Evolutionary conservation across 2,797 vertebrate species (phyloP).

Genomic region (Huso huso): DNA sequence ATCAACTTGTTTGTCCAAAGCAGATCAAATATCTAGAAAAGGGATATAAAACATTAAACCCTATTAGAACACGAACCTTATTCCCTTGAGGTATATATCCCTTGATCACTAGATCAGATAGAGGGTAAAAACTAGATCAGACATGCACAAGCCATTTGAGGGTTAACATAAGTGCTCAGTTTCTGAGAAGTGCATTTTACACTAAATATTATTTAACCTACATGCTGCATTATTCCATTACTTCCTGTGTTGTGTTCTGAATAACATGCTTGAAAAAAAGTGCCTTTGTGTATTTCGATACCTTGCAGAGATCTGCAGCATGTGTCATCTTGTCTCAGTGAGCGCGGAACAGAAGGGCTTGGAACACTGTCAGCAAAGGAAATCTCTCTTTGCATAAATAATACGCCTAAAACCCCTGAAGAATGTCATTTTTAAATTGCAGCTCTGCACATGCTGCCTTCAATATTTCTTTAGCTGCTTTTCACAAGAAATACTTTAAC

Average conservation of each 20-base stretch:
- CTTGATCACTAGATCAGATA: no score
- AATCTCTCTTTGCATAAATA: slow-evolving; percentile 70
- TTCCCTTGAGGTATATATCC: no score
- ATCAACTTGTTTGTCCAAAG: no score
- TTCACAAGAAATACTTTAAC: no score
- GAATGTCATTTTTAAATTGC: slow-evolving; percentile 41
- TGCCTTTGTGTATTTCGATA: slow-evolving; percentile 70
- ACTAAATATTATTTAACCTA: slow-evolving; percentile 44
- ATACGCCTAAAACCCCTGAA: slow-evolving; percentile 54
- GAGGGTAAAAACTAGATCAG: no score
- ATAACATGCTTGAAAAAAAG: slow-evolving; percentile 69
- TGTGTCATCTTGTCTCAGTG: slow-evolving; percentile 79
- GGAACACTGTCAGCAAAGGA: slow-evolving; percentile 79
- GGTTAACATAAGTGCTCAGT: slow-evolving; percentile 34
- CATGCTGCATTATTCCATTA: slow-evolving; percentile 39
- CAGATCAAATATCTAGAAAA: no score
- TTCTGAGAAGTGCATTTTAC: slow-evolving; percentile 40
- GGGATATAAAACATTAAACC: no score
- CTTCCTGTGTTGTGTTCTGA: slow-evolving; percentile 57
- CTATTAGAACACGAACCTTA: no score
- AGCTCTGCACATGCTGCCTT: no score
- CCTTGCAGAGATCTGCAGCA: slow-evolving; percentile 74
- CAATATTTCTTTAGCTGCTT: no score
- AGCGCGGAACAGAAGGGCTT: slow-evolving; percentile 70
- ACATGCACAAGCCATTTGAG: slow-evolving; percentile 5